phyloP scores from a whole-genome alignment of 1,140 invertebrate genomes.

The Zeugodacus cucurbitae region DNA sequence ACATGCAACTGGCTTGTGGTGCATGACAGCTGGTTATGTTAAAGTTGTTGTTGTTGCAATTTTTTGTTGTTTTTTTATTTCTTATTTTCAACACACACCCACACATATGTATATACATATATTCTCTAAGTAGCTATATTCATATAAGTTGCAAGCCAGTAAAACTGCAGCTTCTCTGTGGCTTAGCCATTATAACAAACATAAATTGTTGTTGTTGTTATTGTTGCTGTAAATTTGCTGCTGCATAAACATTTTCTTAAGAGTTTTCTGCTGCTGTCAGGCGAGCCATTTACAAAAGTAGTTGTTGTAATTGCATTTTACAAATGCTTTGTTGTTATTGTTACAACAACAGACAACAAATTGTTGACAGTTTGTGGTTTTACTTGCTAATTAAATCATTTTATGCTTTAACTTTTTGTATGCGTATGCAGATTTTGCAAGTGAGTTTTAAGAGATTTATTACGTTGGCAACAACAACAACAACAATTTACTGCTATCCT shows the following conservation, averaged over 20 bases:
- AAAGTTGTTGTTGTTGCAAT: neutral
- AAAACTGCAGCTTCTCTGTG: neutral
- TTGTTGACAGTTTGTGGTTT: neutral
- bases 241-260: neutral
- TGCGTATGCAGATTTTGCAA: neutral
- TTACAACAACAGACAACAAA: neutral
- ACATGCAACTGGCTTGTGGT: too few species aligned
- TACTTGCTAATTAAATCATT: conserved; percentile 8
- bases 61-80: too few species aligned
- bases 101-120: neutral
- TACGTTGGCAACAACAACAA: too few species aligned
- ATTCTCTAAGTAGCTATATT: too few species aligned
- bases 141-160: too few species aligned
- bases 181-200: neutral
- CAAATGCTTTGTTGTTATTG: neutral
- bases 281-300: neutral
- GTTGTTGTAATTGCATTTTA: neutral
- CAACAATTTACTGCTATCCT: neutral
- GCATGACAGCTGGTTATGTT: neutral
- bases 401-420: neutral
- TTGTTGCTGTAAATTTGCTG: neutral
- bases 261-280: neutral
- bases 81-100: neutral
- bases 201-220: neutral
- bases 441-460: neutral